Base-by-base conservation (phyloP, 2,888 invertebrate species). In the Temnothorax ravouxi region DNA sequence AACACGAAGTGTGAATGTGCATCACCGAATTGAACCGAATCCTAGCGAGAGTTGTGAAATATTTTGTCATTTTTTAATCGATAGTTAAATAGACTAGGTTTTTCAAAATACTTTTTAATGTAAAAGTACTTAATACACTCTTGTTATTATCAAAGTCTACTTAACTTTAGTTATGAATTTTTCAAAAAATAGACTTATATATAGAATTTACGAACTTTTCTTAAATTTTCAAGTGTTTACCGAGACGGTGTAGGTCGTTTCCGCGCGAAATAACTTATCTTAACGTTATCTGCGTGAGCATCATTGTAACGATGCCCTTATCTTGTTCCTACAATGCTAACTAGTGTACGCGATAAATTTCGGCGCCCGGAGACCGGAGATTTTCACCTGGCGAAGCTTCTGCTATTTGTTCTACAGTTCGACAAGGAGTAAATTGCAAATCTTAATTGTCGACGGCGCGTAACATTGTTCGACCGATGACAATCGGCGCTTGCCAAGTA, bases 391-490 rank as follows among this genome's bases (percentile, higher is more conserved):
- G 47, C 64, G 11, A 13, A 15, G 15, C 44, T n/a, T 47, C 34
- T 44, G 5, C 29, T 1, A 66, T 25, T 66, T 44, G 64, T 15
- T 41, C 3, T 6, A 21, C 61, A 3, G 41, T 41, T 64, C 64
- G 15, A 64, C 41, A 41, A 41, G 21, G 21, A 15, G 2, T 44
- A 67, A 54, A 41, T 79, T 47, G 34, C 18, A 44, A 71, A 54
- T 59, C 59, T 71, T 13, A 59, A 38, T 67, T 18, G 34, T 41
- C 15, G 77, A 29, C 29, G 18, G 34, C 29, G 38, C 25, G 29
- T 54, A 54, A 59, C 79, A 80, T 72, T 72, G 72, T 72, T 9
- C 47, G n/a, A 15, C 41, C 41, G 79, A 71, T 80, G 71, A 80
- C 72, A 72, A 80, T 72, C 25, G 71, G 21, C 59, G 44, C 11